These are phyloP conservation scores for Chironomus tepperi DNA, from an alignment of 1,140 invertebrate species.

Conservation along the genomic window DNA sequence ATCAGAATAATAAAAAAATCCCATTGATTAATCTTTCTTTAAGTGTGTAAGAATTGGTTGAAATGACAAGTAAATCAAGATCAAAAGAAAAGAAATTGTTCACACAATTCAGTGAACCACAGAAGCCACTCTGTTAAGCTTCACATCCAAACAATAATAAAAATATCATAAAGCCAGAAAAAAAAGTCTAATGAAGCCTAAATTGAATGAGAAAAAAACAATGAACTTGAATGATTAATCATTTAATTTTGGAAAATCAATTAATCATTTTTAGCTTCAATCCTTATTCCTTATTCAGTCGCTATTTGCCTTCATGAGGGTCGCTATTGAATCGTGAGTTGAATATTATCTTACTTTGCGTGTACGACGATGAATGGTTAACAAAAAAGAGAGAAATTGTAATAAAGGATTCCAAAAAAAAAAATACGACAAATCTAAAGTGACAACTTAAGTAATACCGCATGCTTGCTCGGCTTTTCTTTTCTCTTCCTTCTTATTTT, in stretches of 20 bases:
- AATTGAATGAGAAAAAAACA: not conserved
- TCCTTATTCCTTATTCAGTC: not conserved
- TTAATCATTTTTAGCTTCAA: not conserved
- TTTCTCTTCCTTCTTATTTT: no score
- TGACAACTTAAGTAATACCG: conserved; percentile 20
- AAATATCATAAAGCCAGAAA: not conserved
- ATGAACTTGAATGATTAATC: conserved; percentile 19
- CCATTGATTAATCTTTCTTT: no score
- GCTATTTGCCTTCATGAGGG: not conserved
- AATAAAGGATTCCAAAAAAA: no score
- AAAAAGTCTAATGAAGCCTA: conserved; percentile 9
- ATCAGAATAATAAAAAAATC: no score
- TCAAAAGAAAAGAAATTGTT: not conserved
- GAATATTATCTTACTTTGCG: not conserved
- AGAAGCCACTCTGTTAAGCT: not conserved
- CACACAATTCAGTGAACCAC: not conserved
- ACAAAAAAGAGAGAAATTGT: no score
- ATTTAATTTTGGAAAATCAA: conserved; percentile 23
- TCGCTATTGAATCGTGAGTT: not conserved
- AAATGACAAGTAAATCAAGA: no score
- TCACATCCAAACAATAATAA: not conserved
- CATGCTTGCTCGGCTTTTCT: not conserved
- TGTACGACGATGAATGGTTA: not conserved
- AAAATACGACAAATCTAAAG: conserved; percentile 1
- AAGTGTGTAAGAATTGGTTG: no score